Base-by-base conservation (phyloP, 2,113 vertebrate species). In the Rhadina sibilatrix region DNA sequence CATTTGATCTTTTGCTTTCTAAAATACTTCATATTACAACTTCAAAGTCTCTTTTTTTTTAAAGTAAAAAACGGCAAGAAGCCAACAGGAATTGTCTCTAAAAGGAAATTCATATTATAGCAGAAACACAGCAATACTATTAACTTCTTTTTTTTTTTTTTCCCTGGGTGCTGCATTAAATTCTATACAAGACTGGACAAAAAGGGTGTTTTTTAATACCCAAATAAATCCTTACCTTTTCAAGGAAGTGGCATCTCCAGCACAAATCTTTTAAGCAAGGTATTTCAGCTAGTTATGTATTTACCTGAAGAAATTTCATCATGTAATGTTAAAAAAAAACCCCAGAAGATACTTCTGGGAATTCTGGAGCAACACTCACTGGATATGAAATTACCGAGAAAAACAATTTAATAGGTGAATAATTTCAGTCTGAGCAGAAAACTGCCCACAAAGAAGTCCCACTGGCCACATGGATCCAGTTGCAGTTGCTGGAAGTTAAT, bases 381-480 rank as follows among this genome's bases (percentile, higher is more conserved):
- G 10, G 25, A 59, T 28, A 83, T 4, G 6, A 60, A 85, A 91
- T 76, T 15, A 66, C 13, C 7, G 59, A 13, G 3, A 56, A 72
- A 66, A 82, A 15, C 59, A 13, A 59, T 2, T 8, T 59, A 27
- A 7, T 2, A 35, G 6, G 13, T 59, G 5, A 74, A 74, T 18
- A 11, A 33, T 40, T 75, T 65, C 44, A 83, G n/a, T 11, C 10
- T 6, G 6, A 63, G 35, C 31, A 49, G 31, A 84, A 78, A 75
- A 49, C 33, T 64, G 33, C 15, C 19, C 15, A 60, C 1, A 31
- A 37, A 56, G 59, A 75, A 38, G 2, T 5, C 38, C 11, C 19
- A 44, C 10, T 30, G 42, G 38, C 46, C 35, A 86, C 0, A 2
- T 2, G 10, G 33, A 71, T 56, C 19, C 15, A 71, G 31, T 0